Evolutionary conservation across 2,888 invertebrate genomes (phyloP), one percentile per base, ranked within the genome.

Genomic region (Lochmaea crataegi): DNA sequence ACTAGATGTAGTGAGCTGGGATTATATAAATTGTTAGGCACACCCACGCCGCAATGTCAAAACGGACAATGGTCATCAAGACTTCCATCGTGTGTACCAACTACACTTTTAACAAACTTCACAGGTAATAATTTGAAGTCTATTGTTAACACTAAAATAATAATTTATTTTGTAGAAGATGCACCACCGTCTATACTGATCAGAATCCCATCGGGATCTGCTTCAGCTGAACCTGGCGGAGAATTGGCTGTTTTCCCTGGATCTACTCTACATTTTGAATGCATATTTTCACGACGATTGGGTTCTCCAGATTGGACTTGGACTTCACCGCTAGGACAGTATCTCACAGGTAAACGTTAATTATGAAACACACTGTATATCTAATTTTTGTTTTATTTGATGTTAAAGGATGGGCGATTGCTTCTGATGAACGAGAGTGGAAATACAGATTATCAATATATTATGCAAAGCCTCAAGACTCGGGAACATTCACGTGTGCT

Each of bases 281-380:
- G 96, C 84, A 90, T 96, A 80, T 93, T 93, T 82, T 92, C 92
- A 1, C 88, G 94, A 48, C 89, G 91, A 18, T 88, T 93, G 22
- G 96, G 96, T 1, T 93, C 93, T 76, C 96, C 96, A 0, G 94
- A 94, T 82, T 96, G 96, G 96, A 93, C 92, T 65, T 96, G 96
- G 95, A 95, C 95, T 0, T 93, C 95, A 71, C 92, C 92, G 72
- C 90, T 91, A 82, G 92, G 94, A 78, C 92, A 93, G 84, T 94
- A 95, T 86, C 90, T 90, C 65, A 93, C 94, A 80, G 94, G 95
- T 94, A 83, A 60, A 48, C 22, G 38, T 32, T 4, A 18, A 14
- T 61, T 38, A n/a, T 57, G 14, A 7, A 38, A 38, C 32, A 32
- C 32, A 38, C 5, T 1, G 1, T 38, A 38, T 38, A 1, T 38